Conservation (phyloP, 2,797 vertebrate species). For the Lepilemur septentrionalis region DNA sequence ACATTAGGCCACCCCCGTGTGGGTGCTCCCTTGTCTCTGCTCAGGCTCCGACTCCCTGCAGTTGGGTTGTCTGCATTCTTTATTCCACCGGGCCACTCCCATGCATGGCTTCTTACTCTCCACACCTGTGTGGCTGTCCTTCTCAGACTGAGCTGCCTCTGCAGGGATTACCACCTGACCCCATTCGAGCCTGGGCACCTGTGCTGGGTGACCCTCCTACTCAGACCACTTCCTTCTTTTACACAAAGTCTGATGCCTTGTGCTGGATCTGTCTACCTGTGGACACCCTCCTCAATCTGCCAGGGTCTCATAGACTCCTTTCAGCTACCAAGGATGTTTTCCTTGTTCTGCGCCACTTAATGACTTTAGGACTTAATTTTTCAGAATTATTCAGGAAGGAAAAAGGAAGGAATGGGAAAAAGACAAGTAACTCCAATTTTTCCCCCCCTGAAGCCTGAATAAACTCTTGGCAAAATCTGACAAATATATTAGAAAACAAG, state of each 20-base stretch:
- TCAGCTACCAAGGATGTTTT: background rate
- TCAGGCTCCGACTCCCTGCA: background rate
- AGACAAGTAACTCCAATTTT: background rate
- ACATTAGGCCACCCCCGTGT: no score
- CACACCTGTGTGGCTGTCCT: background rate
- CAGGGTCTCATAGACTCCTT: background rate
- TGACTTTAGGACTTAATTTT: background rate
- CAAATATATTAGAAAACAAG: background rate
- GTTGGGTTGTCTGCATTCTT: background rate
- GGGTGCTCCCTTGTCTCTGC: background rate
- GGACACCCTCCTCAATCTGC: background rate
- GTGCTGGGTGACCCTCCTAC: background rate
- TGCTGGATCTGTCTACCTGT: fast-evolving
- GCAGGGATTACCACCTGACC: background rate
- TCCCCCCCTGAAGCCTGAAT: background rate
- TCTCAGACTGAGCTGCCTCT: background rate
- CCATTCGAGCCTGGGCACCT: background rate
- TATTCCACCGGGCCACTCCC: background rate
- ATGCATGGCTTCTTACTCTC: no score
- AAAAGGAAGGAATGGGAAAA: background rate
- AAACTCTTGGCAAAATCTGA: background rate
- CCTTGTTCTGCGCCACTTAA: background rate
- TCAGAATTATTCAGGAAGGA: background rate
- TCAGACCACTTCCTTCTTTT: no score
- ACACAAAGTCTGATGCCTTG: background rate